These are phyloP conservation scores for Macheiramphus alcinus DNA, from an alignment of 2,113 vertebrate genomes.

Conservation along the genomic window DNA sequence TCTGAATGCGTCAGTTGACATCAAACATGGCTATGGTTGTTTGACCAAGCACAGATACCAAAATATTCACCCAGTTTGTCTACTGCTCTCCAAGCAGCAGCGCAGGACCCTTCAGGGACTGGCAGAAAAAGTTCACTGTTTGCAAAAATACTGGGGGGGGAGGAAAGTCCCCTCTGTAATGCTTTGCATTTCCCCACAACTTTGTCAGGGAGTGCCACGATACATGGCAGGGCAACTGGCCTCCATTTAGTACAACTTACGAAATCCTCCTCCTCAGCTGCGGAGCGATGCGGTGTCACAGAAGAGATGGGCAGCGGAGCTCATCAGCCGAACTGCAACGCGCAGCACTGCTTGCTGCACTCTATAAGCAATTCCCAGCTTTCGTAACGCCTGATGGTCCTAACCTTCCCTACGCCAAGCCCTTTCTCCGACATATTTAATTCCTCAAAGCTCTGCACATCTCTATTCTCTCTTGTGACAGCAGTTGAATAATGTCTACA, in stretches of 20 bases:
- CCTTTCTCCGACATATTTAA: neutral
- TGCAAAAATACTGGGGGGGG: neutral
- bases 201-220: neutral
- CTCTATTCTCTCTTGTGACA: constrained; percentile 32
- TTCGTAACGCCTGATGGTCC: neutral
- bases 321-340: neutral
- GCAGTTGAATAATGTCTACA: constrained; percentile 10
- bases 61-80: neutral
- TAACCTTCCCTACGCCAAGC: neutral
- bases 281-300: accelerated
- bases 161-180: neutral
- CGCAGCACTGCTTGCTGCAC: neutral
- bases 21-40: neutral
- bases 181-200: neutral
- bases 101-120: neutral
- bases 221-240: neutral
- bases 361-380: neutral
- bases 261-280: neutral
- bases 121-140: neutral
- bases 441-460: constrained; percentile 12
- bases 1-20: neutral
- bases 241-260: neutral
- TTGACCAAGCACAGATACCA: neutral
- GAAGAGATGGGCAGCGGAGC: neutral
- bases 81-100: neutral